phyloP scores from a whole-genome alignment of 2,113 vertebrate species.

The Empidonax alnorum region DNA sequence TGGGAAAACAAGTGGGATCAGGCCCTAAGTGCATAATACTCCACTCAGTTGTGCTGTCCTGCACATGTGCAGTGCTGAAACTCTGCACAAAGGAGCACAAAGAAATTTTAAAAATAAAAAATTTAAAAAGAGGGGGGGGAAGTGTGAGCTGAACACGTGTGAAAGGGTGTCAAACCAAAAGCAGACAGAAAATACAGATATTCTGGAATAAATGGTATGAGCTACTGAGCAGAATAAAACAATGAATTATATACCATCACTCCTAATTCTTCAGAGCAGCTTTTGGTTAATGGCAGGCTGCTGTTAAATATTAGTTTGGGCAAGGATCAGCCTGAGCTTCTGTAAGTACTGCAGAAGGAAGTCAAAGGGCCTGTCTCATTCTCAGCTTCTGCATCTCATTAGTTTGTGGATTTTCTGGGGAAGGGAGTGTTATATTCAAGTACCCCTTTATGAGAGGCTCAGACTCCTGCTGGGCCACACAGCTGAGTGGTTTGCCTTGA shows the following conservation, averaged over 20 bases:
- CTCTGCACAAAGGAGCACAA: background rate
- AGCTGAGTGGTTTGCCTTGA: background rate
- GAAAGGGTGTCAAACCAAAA: background rate
- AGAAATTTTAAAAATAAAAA: background rate
- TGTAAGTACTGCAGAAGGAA: background rate
- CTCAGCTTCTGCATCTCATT: background rate
- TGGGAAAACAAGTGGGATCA: background rate
- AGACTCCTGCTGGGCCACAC: background rate
- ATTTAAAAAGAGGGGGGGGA: fast-evolving
- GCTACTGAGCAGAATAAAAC: background rate
- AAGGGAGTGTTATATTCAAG: background rate
- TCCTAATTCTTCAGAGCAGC: background rate
- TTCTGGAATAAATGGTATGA: fast-evolving
- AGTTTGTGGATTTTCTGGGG: background rate
- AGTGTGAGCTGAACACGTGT: background rate
- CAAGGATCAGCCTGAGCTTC: background rate
- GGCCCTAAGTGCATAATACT: too few relatives aligned
- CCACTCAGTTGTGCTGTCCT: background rate
- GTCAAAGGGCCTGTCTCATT: background rate
- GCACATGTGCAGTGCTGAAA: background rate
- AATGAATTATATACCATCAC: background rate
- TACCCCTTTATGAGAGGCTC: background rate
- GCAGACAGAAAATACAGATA: background rate
- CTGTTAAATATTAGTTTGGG: background rate
- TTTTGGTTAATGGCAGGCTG: background rate